Evolutionary conservation across 2,113 vertebrate genomes (phyloP).

Genomic region (Axis porcinus): DNA sequence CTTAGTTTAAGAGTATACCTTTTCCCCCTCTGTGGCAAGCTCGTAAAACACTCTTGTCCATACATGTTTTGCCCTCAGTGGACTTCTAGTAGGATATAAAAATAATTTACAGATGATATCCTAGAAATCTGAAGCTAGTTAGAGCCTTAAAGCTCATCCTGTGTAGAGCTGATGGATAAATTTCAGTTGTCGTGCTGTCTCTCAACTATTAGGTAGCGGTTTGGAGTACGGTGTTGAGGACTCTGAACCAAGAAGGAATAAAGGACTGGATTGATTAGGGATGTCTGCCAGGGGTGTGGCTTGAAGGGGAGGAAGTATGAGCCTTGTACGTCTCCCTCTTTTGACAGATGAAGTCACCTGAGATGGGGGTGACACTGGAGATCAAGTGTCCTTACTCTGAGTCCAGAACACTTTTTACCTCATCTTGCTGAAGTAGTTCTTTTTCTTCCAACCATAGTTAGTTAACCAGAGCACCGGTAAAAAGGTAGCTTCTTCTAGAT

Average conservation of each 20-base stretch:
- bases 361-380: background rate
- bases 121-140: background rate
- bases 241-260: background rate
- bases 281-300: background rate
- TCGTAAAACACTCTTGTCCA: background rate
- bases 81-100: background rate
- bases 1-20: background rate
- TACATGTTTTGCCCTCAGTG: background rate
- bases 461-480: background rate
- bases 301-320: background rate
- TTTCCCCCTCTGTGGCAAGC: background rate
- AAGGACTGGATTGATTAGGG: background rate
- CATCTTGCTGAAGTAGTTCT: constrained; percentile 3
- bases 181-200: background rate
- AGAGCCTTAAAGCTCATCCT: background rate
- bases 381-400: background rate
- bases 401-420: background rate
- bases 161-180: background rate
- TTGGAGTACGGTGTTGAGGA: background rate
- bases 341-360: background rate
- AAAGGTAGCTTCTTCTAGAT: background rate
- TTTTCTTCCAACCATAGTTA: background rate
- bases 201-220: background rate
- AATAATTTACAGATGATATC: background rate
- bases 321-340: background rate